Percentiles rank a stretch among this genome's conserved stretches.
phyloP scores from a whole-genome alignment of 2,113 vertebrate genomes.

The Pelecanus crispus region DNA sequence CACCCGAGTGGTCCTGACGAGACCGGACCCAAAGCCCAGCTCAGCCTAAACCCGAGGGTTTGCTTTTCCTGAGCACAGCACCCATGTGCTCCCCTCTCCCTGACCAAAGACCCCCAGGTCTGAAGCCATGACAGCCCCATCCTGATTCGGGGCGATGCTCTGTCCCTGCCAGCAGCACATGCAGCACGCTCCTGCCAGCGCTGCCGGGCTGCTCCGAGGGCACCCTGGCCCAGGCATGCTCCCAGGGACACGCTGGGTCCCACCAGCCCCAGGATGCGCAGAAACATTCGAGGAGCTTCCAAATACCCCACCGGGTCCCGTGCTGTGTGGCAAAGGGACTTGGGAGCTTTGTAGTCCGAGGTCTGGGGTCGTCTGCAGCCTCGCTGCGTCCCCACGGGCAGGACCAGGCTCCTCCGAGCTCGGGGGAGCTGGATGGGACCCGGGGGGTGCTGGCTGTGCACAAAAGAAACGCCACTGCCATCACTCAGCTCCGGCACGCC shows the following conservation, averaged over 20 bases:
- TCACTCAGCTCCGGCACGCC: background rate
- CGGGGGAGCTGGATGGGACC: rapidly evolving
- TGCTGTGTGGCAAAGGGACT: background rate
- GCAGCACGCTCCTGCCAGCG: too few species aligned
- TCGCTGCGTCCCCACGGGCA: rapidly evolving
- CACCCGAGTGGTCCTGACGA: rapidly evolving
- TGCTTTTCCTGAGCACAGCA: rapidly evolving
- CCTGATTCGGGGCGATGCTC: background rate
- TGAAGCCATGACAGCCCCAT: background rate
- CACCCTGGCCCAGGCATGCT: background rate
- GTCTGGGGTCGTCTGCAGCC: rapidly evolving
- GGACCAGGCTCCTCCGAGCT: background rate
- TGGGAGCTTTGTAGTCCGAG: rapidly evolving
- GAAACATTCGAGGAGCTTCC: background rate
- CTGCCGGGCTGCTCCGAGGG: background rate
- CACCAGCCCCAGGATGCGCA: background rate
- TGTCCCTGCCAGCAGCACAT: rapidly evolving
- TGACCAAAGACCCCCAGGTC: background rate
- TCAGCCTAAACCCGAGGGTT: background rate
- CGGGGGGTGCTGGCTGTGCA: background rate
- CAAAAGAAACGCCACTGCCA: background rate
- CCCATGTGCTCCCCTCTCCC: rapidly evolving
- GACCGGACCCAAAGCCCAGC: rapidly evolving
- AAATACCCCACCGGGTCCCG: rapidly evolving
- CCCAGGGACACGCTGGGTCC: rapidly evolving